Base-by-base conservation (phyloP, 2,888 invertebrate species). In the Parascotia fuliginaria region DNA sequence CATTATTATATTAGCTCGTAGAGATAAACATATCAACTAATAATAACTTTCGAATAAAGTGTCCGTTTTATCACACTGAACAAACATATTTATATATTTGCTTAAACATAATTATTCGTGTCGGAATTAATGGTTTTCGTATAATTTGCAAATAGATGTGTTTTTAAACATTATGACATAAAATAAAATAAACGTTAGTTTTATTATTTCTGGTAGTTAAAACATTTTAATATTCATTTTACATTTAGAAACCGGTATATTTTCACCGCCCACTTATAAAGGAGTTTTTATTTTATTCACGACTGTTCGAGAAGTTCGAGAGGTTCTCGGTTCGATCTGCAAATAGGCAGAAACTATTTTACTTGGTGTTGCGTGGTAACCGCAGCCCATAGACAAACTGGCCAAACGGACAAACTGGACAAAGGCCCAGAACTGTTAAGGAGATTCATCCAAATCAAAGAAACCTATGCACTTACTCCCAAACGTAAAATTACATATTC, bases 11-110 rank as follows among this genome's bases (percentile, higher is more conserved):
- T 9, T 3, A 24, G 24, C 3, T 7, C 24, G 24, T 24, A 32
- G 14, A 36, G 42, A 55, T 47, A 45, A 43, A 42, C 48, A 52
- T 47, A 52, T 49, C 12, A 7, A 7, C 31, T 39, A 46, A 46
- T 40, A 47, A 37, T 52, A 44, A 53, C 60, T 46, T 57, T 36
- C 36, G 38, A 45, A 48, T 56, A 55, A 50, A 62, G 49, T 42
- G 49, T 43, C 42, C 15, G 33, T 49, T 32, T 40, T 14, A 9
- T 3, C 11, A 29, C 31, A 13, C 24, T 37, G 24, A 46, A 24
- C 49, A 36, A 42, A 15, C 32, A 13, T 38, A 50, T 45, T 56
- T 48, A 27, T 31, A 43, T 43, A 9, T 42, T 33, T 42, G 32
- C 9, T 31, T 13, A 24, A 33, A 33, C 9, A 33, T 22, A 22